These are phyloP conservation scores for Palythoa grandiflora DNA, from an alignment of 92 coral and sea anemone species.

Conservation along the genomic window DNA sequence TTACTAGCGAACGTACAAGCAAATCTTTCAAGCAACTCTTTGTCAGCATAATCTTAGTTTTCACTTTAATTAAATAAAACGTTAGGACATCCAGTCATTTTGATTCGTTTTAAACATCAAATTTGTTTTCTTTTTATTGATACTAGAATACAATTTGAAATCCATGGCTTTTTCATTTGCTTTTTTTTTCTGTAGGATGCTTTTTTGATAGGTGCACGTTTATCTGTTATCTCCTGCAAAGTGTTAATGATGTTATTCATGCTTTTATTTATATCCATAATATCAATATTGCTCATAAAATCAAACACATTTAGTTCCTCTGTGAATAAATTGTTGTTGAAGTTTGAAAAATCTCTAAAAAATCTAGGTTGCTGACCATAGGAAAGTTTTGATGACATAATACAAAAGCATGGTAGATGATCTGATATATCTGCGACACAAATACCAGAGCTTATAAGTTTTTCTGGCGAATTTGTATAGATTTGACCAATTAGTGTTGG, in stretches of 20 bases:
- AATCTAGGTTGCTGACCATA: neutral
- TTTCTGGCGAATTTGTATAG: neutral
- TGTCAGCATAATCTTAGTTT: too few species aligned
- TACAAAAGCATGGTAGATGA: neutral
- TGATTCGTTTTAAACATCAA: too few species aligned
- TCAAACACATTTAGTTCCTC: neutral
- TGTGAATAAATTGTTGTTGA: neutral
- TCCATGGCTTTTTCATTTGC: neutral
- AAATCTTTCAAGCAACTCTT: too few species aligned
- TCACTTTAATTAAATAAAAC: too few species aligned
- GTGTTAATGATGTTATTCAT: neutral
- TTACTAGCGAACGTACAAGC: too few species aligned
- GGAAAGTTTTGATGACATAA: neutral
- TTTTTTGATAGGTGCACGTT: neutral
- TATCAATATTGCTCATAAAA: neutral
- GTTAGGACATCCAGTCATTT: too few species aligned
- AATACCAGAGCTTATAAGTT: constrained; percentile 15
- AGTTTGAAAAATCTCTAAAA: neutral
- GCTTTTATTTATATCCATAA: neutral
- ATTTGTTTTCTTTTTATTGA: neutral
- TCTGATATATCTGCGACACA: constrained; percentile 33
- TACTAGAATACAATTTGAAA: neutral
- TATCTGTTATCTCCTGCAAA: neutral
- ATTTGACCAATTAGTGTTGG: neutral
- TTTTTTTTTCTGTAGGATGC: neutral